phyloP scores from a whole-genome alignment of 2,888 invertebrate genomes.

The Agrochola macilenta region DNA sequence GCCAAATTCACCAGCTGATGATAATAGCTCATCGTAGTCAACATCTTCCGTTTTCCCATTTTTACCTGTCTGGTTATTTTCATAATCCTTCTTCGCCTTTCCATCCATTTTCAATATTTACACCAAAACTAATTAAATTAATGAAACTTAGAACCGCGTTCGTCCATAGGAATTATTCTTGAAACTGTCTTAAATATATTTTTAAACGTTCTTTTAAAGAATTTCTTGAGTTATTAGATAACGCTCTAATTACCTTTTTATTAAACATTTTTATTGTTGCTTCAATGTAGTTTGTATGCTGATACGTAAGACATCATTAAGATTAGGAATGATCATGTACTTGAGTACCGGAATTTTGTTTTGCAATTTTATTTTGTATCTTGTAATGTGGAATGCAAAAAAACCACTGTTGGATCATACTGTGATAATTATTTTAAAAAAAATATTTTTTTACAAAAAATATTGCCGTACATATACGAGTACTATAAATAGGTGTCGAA shows the following conservation, averaged over 20 bases:
- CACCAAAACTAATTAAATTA: neutral
- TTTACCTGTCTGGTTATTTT: neutral
- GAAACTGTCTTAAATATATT: conserved; percentile 30
- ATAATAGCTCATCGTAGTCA: conserved; percentile 77
- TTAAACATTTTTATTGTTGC: conserved; percentile 28
- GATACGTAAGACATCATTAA: conserved; percentile 9
- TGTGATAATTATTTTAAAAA: too few species aligned
- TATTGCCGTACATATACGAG: too few species aligned
- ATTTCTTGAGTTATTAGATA: conserved; percentile 41
- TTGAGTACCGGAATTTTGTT: neutral
- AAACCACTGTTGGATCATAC: neutral
- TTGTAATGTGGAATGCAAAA: neutral
- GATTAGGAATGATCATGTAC: conserved; percentile 8
- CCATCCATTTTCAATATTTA: conserved; percentile 32
- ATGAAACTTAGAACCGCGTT: neutral
- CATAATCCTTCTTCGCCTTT: neutral
- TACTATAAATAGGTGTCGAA: too few species aligned
- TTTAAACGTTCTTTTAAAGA: conserved; percentile 30
- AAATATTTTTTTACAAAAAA: too few species aligned
- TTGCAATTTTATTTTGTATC: neutral
- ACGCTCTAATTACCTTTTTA: conserved; percentile 20
- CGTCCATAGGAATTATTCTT: conserved; percentile 10
- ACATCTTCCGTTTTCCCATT: conserved; percentile 48
- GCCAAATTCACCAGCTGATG: conserved; percentile 81
- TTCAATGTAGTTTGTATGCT: conserved; percentile 11